Percentiles rank a stretch among this genome's conserved stretches.
Evolutionary conservation across 64 coral and sea anemone genomes (phyloP).

Genomic region (Stylophora pistillata): DNA sequence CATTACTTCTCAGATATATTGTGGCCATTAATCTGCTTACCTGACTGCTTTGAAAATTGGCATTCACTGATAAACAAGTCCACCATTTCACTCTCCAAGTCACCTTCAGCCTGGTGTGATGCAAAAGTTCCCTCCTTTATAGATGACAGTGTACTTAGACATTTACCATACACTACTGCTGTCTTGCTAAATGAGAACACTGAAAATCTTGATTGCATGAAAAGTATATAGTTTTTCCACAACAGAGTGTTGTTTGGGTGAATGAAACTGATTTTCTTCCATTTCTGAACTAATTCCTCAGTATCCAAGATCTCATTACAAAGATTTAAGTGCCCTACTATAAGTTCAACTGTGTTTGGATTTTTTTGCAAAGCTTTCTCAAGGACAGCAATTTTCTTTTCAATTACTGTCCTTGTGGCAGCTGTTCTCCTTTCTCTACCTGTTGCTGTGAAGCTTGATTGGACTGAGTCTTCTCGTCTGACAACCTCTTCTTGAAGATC

Average conservation of each 20-base stretch:
- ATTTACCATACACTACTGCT: slow-evolving; percentile 74
- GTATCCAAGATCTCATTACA: slow-evolving; percentile 67
- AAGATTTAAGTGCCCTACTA: slow-evolving; percentile 67
- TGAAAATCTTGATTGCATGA: slow-evolving; percentile 87
- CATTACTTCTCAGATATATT: too few relatives aligned
- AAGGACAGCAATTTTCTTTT: slow-evolving; percentile 90
- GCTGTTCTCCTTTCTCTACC: slow-evolving; percentile 77
- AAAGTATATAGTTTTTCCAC: slow-evolving; percentile 83
- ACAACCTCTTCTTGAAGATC: slow-evolving; percentile 76
- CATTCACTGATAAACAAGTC: slow-evolving; percentile 85
- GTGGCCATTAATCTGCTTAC: slow-evolving; percentile 10
- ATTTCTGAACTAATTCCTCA: slow-evolving; percentile 71
- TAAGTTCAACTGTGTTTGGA: slow-evolving; percentile 74
- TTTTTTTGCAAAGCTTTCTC: slow-evolving; percentile 93
- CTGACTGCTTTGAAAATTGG: slow-evolving; percentile 92
- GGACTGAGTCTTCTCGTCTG: slow-evolving; percentile 42
- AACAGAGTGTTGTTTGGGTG: slow-evolving; percentile 78
- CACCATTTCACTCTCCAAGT: slow-evolving; percentile 81
- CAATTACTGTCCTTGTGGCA: slow-evolving; percentile 43
- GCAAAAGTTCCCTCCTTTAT: slow-evolving; percentile 86
- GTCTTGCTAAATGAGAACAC: slow-evolving; percentile 77
- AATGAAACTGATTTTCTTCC: slow-evolving; percentile 84
- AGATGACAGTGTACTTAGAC: slow-evolving; percentile 78
- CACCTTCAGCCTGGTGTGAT: slow-evolving; percentile 76
- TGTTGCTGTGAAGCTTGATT: slow-evolving; percentile 56